Base-by-base conservation (phyloP, 2,797 vertebrate species). In the Falco novaeseelandiae region DNA sequence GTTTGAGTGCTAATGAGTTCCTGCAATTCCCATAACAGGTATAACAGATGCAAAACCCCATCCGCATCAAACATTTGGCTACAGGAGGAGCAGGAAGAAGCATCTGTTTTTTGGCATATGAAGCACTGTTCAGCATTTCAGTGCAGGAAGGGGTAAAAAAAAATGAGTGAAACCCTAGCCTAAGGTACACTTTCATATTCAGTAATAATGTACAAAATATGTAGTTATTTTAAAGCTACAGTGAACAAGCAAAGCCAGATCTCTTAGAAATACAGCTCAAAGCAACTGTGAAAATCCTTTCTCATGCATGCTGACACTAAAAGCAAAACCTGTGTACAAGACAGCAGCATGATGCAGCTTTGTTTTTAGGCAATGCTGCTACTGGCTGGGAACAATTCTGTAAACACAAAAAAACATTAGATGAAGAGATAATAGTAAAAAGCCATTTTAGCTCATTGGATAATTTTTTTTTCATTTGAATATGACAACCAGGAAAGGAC, bases 11-110 rank as follows among this genome's bases (percentile, higher is more conserved):
- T 97, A 96, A 95, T 89, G 67, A 96, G 86, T 95, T 97, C 61
- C 89, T 95, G 71, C 59, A 92, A 83, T 96, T 96, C 96, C 94
- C 86, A n/a, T 58, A 95, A 93, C 95, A 87, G 70, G 26, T 83
- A 25, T 58, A 96, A 89, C 93, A 96, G 92, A 92, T 93, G 93
- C 89, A 94, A 92, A 96, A 92, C 66, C 76, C 83, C 84, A 69
- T 73, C 71, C 17, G 7, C 94, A 69, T 89, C 90, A 93, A 86
- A 84, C 2, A 1, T 88, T 89, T 92, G 79, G 82, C 80, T 96
- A 57, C 65, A 90, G 46, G 32, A 88, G 48, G 21, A 93, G 51
- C n/a, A 89, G 80, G 61, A 74, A 72, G 83, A 67, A 91, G 77
- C 84, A 97, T 83, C 90, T 93, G 93, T 0, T 42, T 97, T 95